Conservation (phyloP, 2,113 vertebrate genomes). For the Motacilla tschutschensis region DNA sequence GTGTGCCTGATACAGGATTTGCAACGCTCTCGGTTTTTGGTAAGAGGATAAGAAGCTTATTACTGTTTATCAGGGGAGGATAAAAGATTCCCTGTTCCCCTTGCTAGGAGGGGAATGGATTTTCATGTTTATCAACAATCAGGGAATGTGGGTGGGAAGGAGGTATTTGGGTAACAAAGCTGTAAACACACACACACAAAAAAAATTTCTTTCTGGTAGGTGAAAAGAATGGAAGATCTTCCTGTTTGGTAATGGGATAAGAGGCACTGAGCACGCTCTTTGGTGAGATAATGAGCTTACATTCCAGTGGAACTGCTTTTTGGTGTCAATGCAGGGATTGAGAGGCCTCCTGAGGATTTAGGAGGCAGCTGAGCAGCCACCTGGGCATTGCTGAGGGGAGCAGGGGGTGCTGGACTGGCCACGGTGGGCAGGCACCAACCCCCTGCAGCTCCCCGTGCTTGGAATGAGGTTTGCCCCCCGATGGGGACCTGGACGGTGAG, state of each 20-base stretch:
- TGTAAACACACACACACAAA: background rate
- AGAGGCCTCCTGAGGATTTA: background rate
- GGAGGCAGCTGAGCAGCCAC: background rate
- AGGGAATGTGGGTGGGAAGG: background rate
- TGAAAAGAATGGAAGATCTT: background rate
- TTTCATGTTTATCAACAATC: background rate
- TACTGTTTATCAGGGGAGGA: slow-evolving; percentile 20
- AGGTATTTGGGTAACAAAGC: background rate
- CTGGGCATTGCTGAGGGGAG: background rate
- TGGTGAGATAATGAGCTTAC: slow-evolving; percentile 27
- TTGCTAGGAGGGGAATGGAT: slow-evolving; percentile 20
- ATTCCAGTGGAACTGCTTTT: background rate
- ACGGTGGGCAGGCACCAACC: rapidly evolving
- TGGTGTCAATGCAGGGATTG: background rate
- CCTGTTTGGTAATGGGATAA: background rate
- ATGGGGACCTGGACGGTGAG: background rate
- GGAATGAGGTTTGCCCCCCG: too few species aligned
- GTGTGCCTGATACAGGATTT: slow-evolving; percentile 53
- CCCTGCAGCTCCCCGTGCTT: rapidly evolving
- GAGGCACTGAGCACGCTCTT: background rate
- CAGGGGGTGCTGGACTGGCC: background rate
- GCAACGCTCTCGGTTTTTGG: background rate
- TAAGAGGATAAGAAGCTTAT: slow-evolving; percentile 61
- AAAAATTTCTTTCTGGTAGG: background rate
- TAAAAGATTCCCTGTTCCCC: slow-evolving; percentile 15